Conservation (phyloP, 2,113 vertebrate genomes). For the Seriola rivoliana region DNA sequence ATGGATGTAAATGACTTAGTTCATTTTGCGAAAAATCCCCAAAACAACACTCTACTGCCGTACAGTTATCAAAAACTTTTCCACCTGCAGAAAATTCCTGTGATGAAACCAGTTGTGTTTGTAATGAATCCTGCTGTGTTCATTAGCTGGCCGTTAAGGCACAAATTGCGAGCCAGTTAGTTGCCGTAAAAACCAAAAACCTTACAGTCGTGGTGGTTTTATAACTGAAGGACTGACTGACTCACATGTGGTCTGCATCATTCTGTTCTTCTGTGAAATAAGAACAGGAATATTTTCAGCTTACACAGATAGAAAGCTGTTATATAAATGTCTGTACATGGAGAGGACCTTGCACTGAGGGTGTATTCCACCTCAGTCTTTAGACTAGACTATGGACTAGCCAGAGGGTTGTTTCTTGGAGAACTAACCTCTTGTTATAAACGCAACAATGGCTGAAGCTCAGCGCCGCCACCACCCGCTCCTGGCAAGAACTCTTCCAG, state of each 20-base stretch:
- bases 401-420: slow-evolving; percentile 15
- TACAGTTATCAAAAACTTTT: background rate
- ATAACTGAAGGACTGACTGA: too few species aligned
- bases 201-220: background rate
- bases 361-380: background rate
- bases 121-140: background rate
- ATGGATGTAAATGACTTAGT: too few species aligned
- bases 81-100: background rate
- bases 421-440: background rate
- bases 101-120: background rate
- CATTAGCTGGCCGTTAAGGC: background rate
- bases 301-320: too few species aligned
- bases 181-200: background rate
- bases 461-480: too few species aligned
- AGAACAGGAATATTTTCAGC: too few species aligned
- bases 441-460: too few species aligned
- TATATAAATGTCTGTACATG: slow-evolving; percentile 7
- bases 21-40: too few species aligned
- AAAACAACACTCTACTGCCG: too few species aligned
- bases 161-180: background rate
- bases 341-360: background rate
- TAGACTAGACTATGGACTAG: background rate
- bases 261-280: background rate
- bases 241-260: background rate
- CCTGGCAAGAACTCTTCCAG: too few species aligned